Conservation (phyloP, 2,888 invertebrate species). For the Andricus curvator region DNA sequence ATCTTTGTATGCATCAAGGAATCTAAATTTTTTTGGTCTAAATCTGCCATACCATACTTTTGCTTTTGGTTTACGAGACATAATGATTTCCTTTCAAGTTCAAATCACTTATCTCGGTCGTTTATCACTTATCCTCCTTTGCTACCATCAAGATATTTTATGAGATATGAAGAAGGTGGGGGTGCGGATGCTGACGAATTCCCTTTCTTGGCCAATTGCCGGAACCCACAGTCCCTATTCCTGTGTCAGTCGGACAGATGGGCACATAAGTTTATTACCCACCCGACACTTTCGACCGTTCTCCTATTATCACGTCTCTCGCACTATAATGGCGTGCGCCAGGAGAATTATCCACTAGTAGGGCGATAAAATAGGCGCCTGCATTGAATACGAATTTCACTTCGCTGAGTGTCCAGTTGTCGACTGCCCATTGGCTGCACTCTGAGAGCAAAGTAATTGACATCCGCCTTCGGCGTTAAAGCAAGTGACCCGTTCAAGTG, state of each 20-base stretch:
- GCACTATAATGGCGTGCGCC: conserved; percentile 31
- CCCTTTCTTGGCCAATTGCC: conserved; percentile 35
- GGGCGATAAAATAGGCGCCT: conserved; percentile 28
- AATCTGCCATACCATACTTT: no score
- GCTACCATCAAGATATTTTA: conserved; percentile 10
- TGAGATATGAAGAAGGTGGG: conserved; percentile 11
- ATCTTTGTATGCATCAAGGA: no score
- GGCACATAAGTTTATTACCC: conserved; percentile 31
- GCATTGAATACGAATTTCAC: conserved; percentile 40
- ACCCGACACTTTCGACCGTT: conserved; percentile 40
- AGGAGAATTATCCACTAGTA: conserved; percentile 29
- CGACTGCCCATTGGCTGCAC: conserved; percentile 22
- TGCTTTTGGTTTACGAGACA: not conserved
- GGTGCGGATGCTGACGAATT: conserved; percentile 5
- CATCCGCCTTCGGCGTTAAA: conserved; percentile 35
- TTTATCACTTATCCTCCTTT: conserved; percentile 7
- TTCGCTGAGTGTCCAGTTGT: conserved; percentile 15
- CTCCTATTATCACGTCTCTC: conserved; percentile 32
- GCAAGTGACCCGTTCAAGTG: conserved; percentile 34
- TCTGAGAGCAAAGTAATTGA: conserved; percentile 32
- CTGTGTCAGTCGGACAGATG: conserved; percentile 26
- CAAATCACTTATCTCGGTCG: conserved; percentile 11
- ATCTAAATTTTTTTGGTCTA: no score
- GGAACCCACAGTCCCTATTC: conserved; percentile 26
- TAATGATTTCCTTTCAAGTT: not conserved